Evolutionary conservation across 2,888 invertebrate genomes (phyloP).

Genomic region (Drosophila koepferae): DNA sequence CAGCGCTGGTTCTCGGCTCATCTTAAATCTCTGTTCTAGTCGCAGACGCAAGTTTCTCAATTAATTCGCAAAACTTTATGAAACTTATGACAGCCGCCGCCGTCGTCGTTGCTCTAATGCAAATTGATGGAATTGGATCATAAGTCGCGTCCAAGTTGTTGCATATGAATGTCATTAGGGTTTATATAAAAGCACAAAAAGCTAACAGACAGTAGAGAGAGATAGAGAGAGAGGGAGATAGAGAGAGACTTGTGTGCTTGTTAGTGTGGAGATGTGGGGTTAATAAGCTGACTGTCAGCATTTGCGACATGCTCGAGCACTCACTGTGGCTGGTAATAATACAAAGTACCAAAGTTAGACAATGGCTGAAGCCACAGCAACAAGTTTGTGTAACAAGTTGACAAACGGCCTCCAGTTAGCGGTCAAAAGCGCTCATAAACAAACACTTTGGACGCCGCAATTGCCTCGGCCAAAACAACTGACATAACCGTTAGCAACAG

Average conservation of each 20-base stretch:
- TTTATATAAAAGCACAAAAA: conserved; percentile 37
- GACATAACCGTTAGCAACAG: conserved; percentile 68
- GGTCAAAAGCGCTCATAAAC: conserved; percentile 67
- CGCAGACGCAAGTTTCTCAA: conserved; percentile 63
- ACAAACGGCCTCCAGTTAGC: conserved; percentile 55
- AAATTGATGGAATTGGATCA: conserved; percentile 66
- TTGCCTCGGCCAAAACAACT: conserved; percentile 30
- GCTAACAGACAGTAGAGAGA: not conserved
- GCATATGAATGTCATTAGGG: conserved; percentile 48
- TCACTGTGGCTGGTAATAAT: conserved; percentile 28
- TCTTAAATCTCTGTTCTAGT: conserved; percentile 17
- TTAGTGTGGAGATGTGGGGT: not conserved
- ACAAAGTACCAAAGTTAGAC: conserved; percentile 59
- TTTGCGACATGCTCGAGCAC: conserved; percentile 63
- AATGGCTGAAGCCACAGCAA: conserved; percentile 28
- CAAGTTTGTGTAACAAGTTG: conserved; percentile 63
- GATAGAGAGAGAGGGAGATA: not conserved
- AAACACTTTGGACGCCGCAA: conserved; percentile 29
- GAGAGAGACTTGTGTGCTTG: not conserved
- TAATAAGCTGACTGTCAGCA: conserved; percentile 62
- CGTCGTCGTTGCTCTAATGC: conserved; percentile 46
- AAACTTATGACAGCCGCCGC: conserved; percentile 54
- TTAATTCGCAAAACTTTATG: conserved; percentile 65
- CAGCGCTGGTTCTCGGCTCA: not conserved
- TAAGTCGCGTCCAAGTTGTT: conserved; percentile 50